Evolutionary conservation across 1,140 invertebrate species (phyloP).

Genomic region (Spodoptera litura): DNA sequence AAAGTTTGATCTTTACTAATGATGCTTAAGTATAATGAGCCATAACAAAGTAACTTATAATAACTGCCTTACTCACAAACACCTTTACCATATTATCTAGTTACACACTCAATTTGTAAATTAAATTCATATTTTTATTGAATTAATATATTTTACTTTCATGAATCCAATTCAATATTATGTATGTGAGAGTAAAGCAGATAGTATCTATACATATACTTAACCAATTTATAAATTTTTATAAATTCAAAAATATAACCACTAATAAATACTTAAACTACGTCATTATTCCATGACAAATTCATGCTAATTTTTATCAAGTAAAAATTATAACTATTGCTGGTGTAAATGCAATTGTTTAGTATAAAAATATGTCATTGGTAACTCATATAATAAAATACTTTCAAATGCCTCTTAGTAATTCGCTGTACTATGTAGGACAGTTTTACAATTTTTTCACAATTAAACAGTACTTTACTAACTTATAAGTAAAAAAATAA

Average conservation of each 20-base stretch:
- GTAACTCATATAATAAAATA: constrained; percentile 56
- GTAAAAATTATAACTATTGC: constrained; percentile 35
- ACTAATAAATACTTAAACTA: constrained; percentile 47
- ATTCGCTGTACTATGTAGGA: constrained; percentile 40
- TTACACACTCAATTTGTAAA: neutral
- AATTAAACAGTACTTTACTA: constrained; percentile 45
- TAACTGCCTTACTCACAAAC: constrained; percentile 31
- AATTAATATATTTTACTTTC: neutral
- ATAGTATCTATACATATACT: constrained; percentile 21
- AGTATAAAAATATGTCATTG: constrained; percentile 55
- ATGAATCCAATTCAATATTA: neutral
- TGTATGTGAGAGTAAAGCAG: constrained; percentile 16
- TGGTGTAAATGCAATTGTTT: constrained; percentile 38
- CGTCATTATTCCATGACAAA: constrained; percentile 25
- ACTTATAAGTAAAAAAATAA: constrained; percentile 65
- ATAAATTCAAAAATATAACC: constrained; percentile 45
- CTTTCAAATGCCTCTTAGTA: constrained; percentile 41
- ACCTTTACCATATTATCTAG: neutral
- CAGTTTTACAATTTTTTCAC: constrained; percentile 37
- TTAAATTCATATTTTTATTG: neutral
- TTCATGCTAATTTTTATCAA: constrained; percentile 22
- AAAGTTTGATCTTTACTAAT: too few relatives aligned
- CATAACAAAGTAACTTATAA: constrained; percentile 38
- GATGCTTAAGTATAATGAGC: constrained; percentile 26
- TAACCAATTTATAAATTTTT: constrained; percentile 56